Evolutionary conservation across 1,140 invertebrate species (phyloP).

Genomic region (Littorina saxatilis): DNA sequence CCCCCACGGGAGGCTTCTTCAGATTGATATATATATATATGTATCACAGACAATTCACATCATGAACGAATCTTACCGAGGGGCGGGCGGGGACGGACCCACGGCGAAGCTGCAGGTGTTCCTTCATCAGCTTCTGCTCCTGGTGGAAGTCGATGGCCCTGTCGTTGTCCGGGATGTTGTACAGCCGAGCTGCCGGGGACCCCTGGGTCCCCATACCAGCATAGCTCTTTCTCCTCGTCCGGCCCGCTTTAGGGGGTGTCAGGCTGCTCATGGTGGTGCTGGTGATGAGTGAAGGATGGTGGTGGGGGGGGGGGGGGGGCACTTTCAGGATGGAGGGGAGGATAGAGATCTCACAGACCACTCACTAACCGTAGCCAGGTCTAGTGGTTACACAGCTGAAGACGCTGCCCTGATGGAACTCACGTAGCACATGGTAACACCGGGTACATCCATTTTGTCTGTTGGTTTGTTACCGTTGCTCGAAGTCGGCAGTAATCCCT

Average conservation of each 20-base stretch:
- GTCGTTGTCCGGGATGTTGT: slow-evolving; percentile 45
- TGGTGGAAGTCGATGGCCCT: slow-evolving; percentile 39
- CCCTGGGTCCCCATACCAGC: slow-evolving; percentile 14
- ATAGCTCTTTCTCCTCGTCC: slow-evolving; percentile 27
- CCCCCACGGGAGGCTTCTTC: no score
- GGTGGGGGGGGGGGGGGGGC: neutral
- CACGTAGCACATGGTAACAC: no score
- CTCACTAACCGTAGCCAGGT: no score
- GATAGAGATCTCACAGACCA: neutral
- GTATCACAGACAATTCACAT: no score
- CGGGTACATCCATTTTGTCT: no score
- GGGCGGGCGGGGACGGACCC: slow-evolving; percentile 36
- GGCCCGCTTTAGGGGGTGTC: neutral
- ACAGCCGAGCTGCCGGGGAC: slow-evolving; percentile 3
- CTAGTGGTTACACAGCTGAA: no score
- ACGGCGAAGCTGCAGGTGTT: neutral
- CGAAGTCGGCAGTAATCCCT: no score
- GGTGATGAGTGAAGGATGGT: neutral
- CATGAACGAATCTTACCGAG: slow-evolving; percentile 3
- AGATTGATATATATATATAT: no score
- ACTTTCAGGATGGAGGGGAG: neutral
- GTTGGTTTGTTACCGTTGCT: no score
- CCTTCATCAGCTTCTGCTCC: slow-evolving; percentile 41
- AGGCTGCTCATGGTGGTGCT: neutral
- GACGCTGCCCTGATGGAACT: no score